Evolutionary conservation across 2,797 vertebrate genomes (phyloP).

Genomic region (Percopsis omiscomaycus): DNA sequence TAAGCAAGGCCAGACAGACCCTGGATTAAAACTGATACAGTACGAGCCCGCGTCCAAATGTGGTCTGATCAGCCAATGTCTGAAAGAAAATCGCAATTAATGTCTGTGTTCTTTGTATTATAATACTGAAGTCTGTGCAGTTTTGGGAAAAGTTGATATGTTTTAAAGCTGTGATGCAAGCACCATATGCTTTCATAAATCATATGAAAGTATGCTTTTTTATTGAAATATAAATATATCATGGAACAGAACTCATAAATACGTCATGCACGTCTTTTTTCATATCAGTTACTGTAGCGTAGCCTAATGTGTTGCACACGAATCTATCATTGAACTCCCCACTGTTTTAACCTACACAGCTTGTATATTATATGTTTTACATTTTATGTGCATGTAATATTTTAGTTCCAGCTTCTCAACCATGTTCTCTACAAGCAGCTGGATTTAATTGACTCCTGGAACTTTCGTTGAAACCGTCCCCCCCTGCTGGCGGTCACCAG

Average conservation of each 20-base stretch:
- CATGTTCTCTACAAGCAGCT: constrained; percentile 20
- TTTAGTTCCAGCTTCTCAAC: constrained; percentile 27
- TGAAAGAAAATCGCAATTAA: too few species aligned
- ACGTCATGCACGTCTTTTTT: not conserved
- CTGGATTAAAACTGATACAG: too few species aligned
- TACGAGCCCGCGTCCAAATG: too few species aligned
- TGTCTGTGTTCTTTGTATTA: too few species aligned
- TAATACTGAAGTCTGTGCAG: too few species aligned
- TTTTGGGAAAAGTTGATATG: not conserved
- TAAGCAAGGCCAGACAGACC: too few species aligned
- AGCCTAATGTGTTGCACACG: constrained; percentile 2
- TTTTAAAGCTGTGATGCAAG: not conserved
- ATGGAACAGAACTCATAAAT: too few species aligned
- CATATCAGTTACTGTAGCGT: not conserved
- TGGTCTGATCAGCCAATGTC: too few species aligned
- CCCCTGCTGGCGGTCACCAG: constrained; percentile 22
- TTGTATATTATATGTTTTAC: constrained; percentile 21
- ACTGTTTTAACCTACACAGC: not conserved
- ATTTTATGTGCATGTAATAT: constrained; percentile 24
- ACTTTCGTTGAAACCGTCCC: constrained; percentile 14
- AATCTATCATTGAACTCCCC: constrained; percentile 1
- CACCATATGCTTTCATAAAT: constrained; percentile 1
- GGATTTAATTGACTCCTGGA: constrained; percentile 30
- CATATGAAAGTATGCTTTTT: too few species aligned
- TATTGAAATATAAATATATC: too few species aligned